phyloP scores from a whole-genome alignment of 2,797 vertebrate species.

The Leptatherina wallacei region DNA sequence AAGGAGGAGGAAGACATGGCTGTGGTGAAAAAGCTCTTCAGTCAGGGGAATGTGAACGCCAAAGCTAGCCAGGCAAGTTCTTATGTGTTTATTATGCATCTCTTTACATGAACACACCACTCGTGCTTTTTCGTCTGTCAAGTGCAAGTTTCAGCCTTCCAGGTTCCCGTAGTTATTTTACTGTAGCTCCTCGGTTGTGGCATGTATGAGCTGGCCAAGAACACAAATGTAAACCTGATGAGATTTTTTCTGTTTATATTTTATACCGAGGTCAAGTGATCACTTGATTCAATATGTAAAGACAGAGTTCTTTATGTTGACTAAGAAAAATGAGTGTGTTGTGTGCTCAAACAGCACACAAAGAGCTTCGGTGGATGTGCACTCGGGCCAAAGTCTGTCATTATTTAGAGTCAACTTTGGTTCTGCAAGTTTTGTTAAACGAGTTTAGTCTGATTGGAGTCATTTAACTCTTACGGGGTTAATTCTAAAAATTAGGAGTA shows the following conservation, averaged over 20 bases:
- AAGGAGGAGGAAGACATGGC: conserved; percentile 89
- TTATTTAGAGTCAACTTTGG: neutral
- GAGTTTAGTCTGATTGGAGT: neutral
- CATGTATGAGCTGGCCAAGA: neutral
- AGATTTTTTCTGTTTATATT: neutral
- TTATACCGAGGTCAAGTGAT: neutral
- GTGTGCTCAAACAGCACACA: neutral
- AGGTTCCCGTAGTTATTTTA: neutral
- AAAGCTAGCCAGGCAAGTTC: conserved; percentile 91
- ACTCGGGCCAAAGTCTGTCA: neutral
- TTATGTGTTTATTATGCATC: neutral
- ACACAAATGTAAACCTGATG: too few species aligned
- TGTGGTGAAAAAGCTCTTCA: conserved; percentile 91
- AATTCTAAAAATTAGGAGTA: neutral
- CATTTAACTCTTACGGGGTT: neutral
- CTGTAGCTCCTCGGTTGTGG: neutral
- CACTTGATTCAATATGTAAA: neutral
- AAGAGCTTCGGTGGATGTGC: neutral
- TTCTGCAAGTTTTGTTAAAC: neutral
- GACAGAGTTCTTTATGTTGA: neutral
- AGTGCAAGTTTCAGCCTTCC: neutral
- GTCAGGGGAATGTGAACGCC: conserved; percentile 90
- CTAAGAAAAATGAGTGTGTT: neutral
- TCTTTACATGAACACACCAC: neutral
- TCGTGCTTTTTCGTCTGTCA: neutral